Evolutionary conservation across 2,113 vertebrate species (phyloP).

Genomic region (Spea bombifrons): DNA sequence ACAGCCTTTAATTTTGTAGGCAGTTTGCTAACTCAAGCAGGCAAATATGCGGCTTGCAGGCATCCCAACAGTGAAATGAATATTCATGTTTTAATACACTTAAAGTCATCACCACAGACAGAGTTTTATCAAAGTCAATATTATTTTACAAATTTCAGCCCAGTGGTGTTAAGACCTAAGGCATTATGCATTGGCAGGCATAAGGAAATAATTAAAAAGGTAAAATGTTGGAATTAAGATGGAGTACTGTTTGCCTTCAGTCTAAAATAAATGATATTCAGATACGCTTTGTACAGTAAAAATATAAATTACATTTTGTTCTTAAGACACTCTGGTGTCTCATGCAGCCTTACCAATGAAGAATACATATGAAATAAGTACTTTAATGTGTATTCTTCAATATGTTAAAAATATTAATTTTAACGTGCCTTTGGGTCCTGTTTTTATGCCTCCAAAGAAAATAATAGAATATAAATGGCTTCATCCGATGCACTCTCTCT

Average conservation of each 20-base stretch:
- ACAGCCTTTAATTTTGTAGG: neutral
- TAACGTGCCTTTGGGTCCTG: too few relatives aligned
- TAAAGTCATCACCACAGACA: neutral
- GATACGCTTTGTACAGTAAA: neutral
- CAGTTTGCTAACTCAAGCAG: neutral
- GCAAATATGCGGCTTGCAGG: constrained; percentile 3
- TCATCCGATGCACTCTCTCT: too few relatives aligned
- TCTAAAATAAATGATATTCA: neutral
- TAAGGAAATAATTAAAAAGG: neutral
- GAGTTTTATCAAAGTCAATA: neutral
- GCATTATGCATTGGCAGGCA: neutral
- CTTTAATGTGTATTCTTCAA: too few relatives aligned
- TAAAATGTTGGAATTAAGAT: neutral
- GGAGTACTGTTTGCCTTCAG: neutral
- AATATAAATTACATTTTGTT: too few relatives aligned
- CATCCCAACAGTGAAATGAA: neutral
- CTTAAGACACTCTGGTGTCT: too few relatives aligned
- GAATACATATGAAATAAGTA: too few relatives aligned
- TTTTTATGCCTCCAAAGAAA: too few relatives aligned
- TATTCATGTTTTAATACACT: neutral
- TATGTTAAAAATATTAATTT: too few relatives aligned
- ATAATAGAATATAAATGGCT: too few relatives aligned
- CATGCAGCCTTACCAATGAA: too few relatives aligned
- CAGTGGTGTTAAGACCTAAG: neutral
- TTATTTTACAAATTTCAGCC: neutral